Base-by-base conservation (phyloP, 2,888 invertebrate genomes). In the Exocentrus adspersus region DNA sequence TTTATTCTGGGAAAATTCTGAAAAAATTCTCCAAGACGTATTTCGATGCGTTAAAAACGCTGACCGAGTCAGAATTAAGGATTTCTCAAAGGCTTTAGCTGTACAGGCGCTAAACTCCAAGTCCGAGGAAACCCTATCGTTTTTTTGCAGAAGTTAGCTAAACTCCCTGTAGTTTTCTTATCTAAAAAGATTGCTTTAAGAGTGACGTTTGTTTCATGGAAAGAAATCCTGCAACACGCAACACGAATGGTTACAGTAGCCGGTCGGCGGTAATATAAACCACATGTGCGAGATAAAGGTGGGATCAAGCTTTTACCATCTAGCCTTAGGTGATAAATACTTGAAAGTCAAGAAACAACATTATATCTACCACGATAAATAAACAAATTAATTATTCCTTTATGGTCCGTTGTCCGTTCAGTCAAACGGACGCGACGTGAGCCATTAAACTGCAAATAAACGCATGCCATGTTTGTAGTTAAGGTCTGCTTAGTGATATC, bases 361-460 rank as follows among this genome's bases (percentile, higher is more conserved):
- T 12, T 12, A 24, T 19, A 41, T 21, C 20, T 20, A 54, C 4
- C n/a, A 24, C 24, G 7, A 6, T 16, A 19, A 78, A 24, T 24
- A 24, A 24, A 24, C 24, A 24, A 24, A 24, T 24, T 24, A 24
- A 24, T 24, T 3, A 24, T 24, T 24, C 24, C n/a, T 2, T 30
- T 30, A 30, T 30, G 3, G n/a, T 32, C n/a, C n/a, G 3, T n/a
- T 37, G 10, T n/a, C n/a, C n/a, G 1, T 9, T 37, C 37, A 37
- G 37, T 37, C 37, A 12, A 37, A 37, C n/a, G n/a, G n/a, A 37
- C 37, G 2, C 1, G 10, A 12, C n/a, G 37, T 37, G 37, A 37
- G 24, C 24, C 24, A 7, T 24, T 5, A 24, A 24, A 24, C 4
- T 24, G 24, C 24, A 24, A 7, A 24, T 24, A 37, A 5, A 37